Evolutionary conservation across 2,797 vertebrate species (phyloP).

Genomic region (Rhabdophis nuchalis): DNA sequence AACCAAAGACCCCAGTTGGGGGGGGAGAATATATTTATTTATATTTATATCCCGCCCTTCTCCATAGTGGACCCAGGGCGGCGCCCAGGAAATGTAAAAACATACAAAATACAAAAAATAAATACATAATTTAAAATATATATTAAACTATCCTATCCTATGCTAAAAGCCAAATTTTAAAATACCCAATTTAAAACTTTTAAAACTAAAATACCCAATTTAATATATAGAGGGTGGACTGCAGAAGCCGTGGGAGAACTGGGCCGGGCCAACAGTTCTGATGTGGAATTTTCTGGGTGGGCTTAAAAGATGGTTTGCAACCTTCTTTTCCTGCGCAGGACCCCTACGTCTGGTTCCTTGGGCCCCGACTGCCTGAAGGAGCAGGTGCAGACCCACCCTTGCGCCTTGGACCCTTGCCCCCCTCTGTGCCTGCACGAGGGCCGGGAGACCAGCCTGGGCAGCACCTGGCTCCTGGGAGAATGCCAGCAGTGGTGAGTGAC

Average conservation of each 20-base stretch:
- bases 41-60: no score
- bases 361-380: constrained; percentile 74
- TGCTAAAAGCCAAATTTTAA: no score
- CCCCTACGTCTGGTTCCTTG: constrained; percentile 70
- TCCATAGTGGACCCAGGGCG: no score
- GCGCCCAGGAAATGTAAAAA: no score
- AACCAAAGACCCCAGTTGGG: not conserved
- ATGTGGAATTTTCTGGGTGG: not conserved
- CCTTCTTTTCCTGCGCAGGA: constrained; percentile 62
- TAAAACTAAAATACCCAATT: no score
- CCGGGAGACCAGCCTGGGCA: constrained; percentile 72
- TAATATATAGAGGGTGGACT: not conserved
- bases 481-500: constrained; percentile 83
- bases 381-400: constrained; percentile 79
- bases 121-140: no score
- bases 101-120: no score
- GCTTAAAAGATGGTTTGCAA: not conserved
- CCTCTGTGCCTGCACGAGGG: constrained; percentile 76
- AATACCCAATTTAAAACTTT: no score
- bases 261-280: not conserved
- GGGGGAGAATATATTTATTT: not conserved
- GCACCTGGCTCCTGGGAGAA: constrained; percentile 82
- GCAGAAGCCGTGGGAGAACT: not conserved
- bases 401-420: constrained; percentile 75
- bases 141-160: no score